Evolutionary conservation across 2,113 vertebrate genomes (phyloP), one percentile per base, ranked within the genome.

Genomic region (Himantopus leucocephalus): DNA sequence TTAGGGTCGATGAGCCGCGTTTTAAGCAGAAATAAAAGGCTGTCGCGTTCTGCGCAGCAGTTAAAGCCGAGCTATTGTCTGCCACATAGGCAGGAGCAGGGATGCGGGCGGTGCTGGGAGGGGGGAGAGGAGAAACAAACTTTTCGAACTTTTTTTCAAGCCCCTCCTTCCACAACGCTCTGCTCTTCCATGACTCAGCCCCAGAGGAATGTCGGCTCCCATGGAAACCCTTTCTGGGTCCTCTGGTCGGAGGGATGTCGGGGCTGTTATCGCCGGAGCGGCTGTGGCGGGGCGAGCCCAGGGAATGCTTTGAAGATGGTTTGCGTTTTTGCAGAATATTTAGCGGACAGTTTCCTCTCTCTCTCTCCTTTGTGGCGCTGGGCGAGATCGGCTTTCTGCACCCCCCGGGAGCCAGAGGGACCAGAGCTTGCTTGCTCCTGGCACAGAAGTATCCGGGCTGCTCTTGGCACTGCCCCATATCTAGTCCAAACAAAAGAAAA

Each of bases 11-110:
- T 32, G 45, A 5, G 82, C 45, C 10, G 16, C 86, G 63, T 79
- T 68, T 80, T 27, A 45, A 39, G 63, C 66, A 83, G 75, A 64
- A 85, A 87, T 73, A 52, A 95, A 80, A 90, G 53, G 60, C 92
- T 79, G 60, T 34, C 37, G 52, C 19, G 9, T 64, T 59, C 58
- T 21, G 72, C 11, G 21, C 93, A 71, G 94, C 84, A 39, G 80
- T 89, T 75, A 64, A 95, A 96, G 85, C 77, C 93, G 90, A 96
- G 96, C 92, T 96, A 97, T 98, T 99, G 98, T 99, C 97, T 99
- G 99, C 99, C 99, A 99, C 99, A 99, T 99, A 97, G 97, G 98
- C 99, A 99, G 96, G 97, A 95, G 97, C 82, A 45, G 94, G 96
- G 95, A 89, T 60, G 75, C 82, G 80, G 93, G 90, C 29, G 32